Percentiles rank a stretch among this genome's conserved stretches.
Conservation (phyloP, 2,888 invertebrate genomes). For the Morpho achilles region DNA sequence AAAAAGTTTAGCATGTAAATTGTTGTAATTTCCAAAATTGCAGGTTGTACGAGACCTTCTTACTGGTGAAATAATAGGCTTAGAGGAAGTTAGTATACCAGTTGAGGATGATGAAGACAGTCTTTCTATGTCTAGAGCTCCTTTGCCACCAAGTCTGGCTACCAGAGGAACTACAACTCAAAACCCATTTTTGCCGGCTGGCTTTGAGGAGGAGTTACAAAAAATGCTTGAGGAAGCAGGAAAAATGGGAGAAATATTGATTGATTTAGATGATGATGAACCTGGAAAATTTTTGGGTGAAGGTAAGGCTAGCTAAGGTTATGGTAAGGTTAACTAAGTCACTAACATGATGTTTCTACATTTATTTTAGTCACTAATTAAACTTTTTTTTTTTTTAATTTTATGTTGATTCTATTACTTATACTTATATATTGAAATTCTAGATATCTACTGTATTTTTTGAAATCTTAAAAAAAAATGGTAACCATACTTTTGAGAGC, state of each 20-base stretch:
- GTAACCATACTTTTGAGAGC: too few relatives aligned
- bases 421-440: too few relatives aligned
- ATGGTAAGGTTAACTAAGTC: too few relatives aligned
- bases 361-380: too few relatives aligned
- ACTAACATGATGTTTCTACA: too few relatives aligned
- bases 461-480: too few relatives aligned
- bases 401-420: too few relatives aligned
- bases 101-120: slow-evolving; percentile 64
- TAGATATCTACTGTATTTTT: too few relatives aligned
- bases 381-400: too few relatives aligned
- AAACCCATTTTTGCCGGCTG: slow-evolving; percentile 93
- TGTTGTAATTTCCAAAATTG: background rate
- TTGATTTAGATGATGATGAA: slow-evolving; percentile 60
- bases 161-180: slow-evolving; percentile 88
- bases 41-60: slow-evolving; percentile 85
- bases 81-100: slow-evolving; percentile 75
- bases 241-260: slow-evolving; percentile 52
- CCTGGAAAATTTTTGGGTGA: slow-evolving; percentile 71
- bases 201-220: slow-evolving; percentile 81
- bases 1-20: background rate
- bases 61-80: slow-evolving; percentile 85
- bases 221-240: slow-evolving; percentile 60
- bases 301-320: slow-evolving; percentile 41
- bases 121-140: slow-evolving; percentile 88
- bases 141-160: slow-evolving; percentile 84